These are phyloP conservation scores for Bradypodion ventrale DNA, from an alignment of 2,797 vertebrate species.

Conservation along the genomic window DNA sequence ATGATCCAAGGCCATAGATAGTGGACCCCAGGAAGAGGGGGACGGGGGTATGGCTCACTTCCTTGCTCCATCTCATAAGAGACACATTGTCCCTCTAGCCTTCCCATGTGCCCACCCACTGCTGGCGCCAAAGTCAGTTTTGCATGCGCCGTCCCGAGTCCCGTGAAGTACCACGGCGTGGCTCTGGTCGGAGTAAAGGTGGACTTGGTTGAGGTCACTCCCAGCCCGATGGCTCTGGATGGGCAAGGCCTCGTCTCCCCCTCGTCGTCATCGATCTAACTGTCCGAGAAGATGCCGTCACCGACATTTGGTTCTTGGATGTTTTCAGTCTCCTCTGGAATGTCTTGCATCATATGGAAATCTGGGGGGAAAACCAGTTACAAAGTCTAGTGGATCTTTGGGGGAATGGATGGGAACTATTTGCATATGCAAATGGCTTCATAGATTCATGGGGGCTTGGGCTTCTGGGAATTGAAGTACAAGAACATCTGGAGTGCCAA, in stretches of 20 bases:
- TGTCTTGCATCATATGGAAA: conserved; percentile 89
- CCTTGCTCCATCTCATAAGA: neutral
- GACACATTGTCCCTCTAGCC: neutral
- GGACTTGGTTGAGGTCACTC: neutral
- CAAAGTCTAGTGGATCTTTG: neutral
- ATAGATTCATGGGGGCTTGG: too few relatives aligned
- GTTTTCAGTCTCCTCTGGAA: conserved; percentile 90
- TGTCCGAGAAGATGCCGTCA: conserved; percentile 66
- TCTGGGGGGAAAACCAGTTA: conserved; percentile 48
- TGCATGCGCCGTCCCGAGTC: neutral
- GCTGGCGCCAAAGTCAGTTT: neutral
- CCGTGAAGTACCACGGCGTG: conserved; percentile 1
- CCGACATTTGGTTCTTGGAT: conserved; percentile 72
- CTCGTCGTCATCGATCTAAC: conserved; percentile 57
- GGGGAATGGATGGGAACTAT: too few relatives aligned
- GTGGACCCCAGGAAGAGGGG: neutral
- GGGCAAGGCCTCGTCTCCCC: neutral
- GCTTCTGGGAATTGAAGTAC: too few relatives aligned
- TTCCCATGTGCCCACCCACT: neutral
- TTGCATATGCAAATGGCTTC: too few relatives aligned
- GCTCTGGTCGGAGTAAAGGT: neutral
- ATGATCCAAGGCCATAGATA: neutral
- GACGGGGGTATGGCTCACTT: too few relatives aligned
- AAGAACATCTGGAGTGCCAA: too few relatives aligned
- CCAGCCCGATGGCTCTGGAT: neutral